Conservation (phyloP, 2,797 vertebrate species). For the Leptodactylus fallax region DNA sequence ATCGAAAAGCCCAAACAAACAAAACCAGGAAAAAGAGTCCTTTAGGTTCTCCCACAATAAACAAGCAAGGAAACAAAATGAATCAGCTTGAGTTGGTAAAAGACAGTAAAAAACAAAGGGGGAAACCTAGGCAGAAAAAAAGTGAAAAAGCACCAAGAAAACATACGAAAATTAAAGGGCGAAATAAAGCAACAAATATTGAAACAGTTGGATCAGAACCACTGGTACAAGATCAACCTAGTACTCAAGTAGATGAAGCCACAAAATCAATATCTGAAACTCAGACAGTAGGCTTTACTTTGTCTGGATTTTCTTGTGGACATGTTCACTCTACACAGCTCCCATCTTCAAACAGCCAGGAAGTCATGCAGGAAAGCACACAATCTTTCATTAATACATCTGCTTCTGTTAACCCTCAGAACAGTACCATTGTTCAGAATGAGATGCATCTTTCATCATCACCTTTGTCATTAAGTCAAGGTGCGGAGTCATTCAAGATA, state of each 20-base stretch:
- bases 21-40: conserved; percentile 81
- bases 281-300: conserved; percentile 73
- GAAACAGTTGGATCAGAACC: conserved; percentile 67
- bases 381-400: conserved; percentile 73
- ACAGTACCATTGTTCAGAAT: conserved; percentile 68
- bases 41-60: conserved; percentile 67
- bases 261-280: conserved; percentile 73
- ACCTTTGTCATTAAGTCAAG: conserved; percentile 68
- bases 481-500: conserved; percentile 74
- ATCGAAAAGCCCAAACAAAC: conserved; percentile 75
- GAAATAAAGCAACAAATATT: conserved; percentile 69
- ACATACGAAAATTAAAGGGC: conserved; percentile 66
- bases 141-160: conserved; percentile 73
- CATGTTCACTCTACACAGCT: conserved; percentile 77
- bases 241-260: conserved; percentile 68
- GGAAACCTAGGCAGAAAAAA: conserved; percentile 76
- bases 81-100: conserved; percentile 73
- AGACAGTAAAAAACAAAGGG: conserved; percentile 75
- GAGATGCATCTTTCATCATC: conserved; percentile 78
- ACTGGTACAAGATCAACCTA: conserved; percentile 70
- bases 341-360: conserved; percentile 70
- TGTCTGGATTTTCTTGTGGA: conserved; percentile 72
- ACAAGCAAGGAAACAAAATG: conserved; percentile 78
- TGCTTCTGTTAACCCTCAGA: conserved; percentile 70
- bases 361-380: conserved; percentile 71